These are phyloP conservation scores for Candoia aspera DNA, from an alignment of 2,113 vertebrate species.

Conservation along the genomic window DNA sequence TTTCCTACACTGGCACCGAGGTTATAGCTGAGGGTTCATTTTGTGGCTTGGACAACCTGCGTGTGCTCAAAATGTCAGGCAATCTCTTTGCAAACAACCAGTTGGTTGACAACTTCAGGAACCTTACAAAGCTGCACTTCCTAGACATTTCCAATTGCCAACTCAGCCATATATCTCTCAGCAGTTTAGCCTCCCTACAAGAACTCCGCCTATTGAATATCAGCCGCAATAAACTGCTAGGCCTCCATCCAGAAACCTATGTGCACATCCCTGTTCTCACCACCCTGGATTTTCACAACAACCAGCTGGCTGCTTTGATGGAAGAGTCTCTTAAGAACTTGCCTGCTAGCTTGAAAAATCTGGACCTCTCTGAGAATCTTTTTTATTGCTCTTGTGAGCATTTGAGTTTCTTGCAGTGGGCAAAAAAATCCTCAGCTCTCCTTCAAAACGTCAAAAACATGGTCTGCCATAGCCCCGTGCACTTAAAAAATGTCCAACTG, in stretches of 20 bases:
- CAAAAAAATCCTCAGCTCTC: conserved; percentile 53
- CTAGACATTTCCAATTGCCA: conserved; percentile 77
- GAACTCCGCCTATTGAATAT: conserved; percentile 71
- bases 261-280: conserved; percentile 56
- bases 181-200: conserved; percentile 63
- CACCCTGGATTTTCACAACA: conserved; percentile 71
- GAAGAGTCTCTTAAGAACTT: conserved; percentile 58
- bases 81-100: conserved; percentile 70
- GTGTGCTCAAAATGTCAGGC: conserved; percentile 76
- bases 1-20: conserved; percentile 70
- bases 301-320: conserved; percentile 62
- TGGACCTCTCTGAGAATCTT: conserved; percentile 72
- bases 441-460: conserved; percentile 59
- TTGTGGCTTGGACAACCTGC: conserved; percentile 67
- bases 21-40: conserved; percentile 67
- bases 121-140: conserved; percentile 65
- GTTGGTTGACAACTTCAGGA: conserved; percentile 65
- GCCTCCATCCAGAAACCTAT: conserved; percentile 60
- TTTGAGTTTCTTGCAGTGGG: conserved; percentile 71
- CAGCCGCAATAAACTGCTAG: conserved; percentile 74
- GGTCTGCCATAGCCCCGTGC: conserved; percentile 56
- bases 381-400: conserved; percentile 74
- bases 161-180: conserved; percentile 59
- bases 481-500: conserved; percentile 27
- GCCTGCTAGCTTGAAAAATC: conserved; percentile 44